phyloP scores from a whole-genome alignment of 53 echinoderm and acorn worm species.

The Astropecten irregularis region DNA sequence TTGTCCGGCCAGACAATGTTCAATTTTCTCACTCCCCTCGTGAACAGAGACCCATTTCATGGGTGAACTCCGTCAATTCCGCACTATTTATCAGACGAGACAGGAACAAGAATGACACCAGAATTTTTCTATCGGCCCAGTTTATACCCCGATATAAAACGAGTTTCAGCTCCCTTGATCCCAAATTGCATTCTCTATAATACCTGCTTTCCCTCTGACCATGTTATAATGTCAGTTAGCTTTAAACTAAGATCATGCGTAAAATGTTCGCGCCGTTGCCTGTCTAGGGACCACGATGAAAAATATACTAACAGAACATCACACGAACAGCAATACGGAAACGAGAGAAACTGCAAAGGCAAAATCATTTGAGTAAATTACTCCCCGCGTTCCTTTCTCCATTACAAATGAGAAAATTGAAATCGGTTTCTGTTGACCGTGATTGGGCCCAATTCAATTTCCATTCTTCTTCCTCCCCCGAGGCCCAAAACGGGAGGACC shows the following conservation, averaged over 20 bases:
- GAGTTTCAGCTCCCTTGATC: background rate
- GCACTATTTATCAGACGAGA: constrained; percentile 22
- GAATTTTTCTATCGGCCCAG: constrained; percentile 20
- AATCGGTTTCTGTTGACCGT: constrained; percentile 55
- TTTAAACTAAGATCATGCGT: too few species aligned
- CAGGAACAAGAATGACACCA: constrained; percentile 15
- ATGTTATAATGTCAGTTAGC: too few species aligned
- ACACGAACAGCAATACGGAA: too few species aligned
- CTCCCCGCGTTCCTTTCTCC: constrained; percentile 55
- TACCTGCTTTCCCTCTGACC: too few species aligned
- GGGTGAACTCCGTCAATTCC: constrained; percentile 38
- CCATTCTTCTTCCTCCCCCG: constrained; percentile 44
- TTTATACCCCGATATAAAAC: constrained; percentile 9
- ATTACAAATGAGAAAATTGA: constrained; percentile 57
- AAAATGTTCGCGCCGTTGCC: too few species aligned
- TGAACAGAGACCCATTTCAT: constrained; percentile 16
- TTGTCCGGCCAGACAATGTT: constrained; percentile 28
- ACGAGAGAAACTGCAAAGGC: too few species aligned
- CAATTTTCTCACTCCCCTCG: constrained; percentile 22
- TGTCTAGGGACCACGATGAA: too few species aligned
- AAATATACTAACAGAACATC: too few species aligned
- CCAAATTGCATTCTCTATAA: too few species aligned
- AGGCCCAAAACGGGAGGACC: too few species aligned
- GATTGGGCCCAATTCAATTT: constrained; percentile 62
- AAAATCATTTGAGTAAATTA: too few species aligned